Base-by-base conservation (phyloP, 2,113 vertebrate genomes). In the Pitta sordida region DNA sequence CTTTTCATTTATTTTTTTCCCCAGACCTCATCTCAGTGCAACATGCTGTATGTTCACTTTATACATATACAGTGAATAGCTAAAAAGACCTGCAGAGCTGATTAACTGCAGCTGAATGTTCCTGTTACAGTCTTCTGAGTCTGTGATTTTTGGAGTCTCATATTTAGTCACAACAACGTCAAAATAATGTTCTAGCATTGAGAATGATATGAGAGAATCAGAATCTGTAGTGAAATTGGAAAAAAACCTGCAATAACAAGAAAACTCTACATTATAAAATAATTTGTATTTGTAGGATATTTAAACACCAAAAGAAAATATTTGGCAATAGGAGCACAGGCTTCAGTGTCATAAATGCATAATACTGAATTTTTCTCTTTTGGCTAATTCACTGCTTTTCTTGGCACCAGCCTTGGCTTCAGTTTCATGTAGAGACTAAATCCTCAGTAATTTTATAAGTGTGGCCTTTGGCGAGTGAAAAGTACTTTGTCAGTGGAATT, bases 381-480 rank as follows among this genome's bases (percentile, higher is more conserved):
- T 29, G 7, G 2, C 26, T 41, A 56, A 58, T 62, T 77, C 22
- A 46, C 6, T 84, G 34, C 13, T 65, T 74, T 62, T 43, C 32
- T 91, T 56, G 65, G 29, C 11, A 10, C 29, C 81, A 92, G 19
- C 3, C 13, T 79, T 76, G 43, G 2, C 10, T 71, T 56, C 58
- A 34, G 10, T 77, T 80, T 74, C 13, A 22, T 3, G 12, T 19
- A 26, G 26, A 76, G 32, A 84, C 19, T 18, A 88, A 77, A 76
- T 27, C 8, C 39, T 12, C 29, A 3, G 13, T n/a, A 4, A 49
- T 65, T 73, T 69, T 1, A 0, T 26, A 65, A 9, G 13, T 46
- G 49, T 10, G 29, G 15, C 21, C 49, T 69, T 52, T 36, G 34
- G 41, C 49, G 83, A 64, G n/a, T 24, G 8, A 51, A 64, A 52